Percentiles rank a stretch among this genome's conserved stretches.
phyloP scores from a whole-genome alignment of 2,888 invertebrate genomes.

The Malthinus seriepunctatus region DNA sequence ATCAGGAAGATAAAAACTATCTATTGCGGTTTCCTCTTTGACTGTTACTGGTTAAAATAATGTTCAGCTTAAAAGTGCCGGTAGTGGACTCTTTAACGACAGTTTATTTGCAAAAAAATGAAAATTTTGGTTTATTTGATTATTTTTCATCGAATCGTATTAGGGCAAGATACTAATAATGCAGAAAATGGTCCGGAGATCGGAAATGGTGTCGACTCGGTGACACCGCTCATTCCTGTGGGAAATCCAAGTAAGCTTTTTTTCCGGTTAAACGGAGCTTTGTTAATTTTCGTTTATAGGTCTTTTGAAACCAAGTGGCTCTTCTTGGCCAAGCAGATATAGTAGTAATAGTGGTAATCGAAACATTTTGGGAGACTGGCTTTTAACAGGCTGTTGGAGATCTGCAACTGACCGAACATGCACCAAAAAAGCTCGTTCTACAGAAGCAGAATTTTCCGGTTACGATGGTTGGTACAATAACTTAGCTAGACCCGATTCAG shows the following conservation, averaged over 20 bases:
- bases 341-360: slow-evolving; percentile 11
- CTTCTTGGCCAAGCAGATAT: slow-evolving; percentile 15
- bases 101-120: neutral
- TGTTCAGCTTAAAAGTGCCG: no score
- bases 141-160: neutral
- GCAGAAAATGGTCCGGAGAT: no score
- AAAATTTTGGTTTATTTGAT: neutral
- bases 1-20: slow-evolving; percentile 19
- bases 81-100: no score
- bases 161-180: neutral
- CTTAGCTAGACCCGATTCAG: slow-evolving; percentile 48
- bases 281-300: neutral
- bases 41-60: neutral
- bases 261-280: neutral
- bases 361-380: slow-evolving; percentile 19
- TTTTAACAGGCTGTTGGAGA: slow-evolving; percentile 23
- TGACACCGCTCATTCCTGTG: neutral
- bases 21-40: slow-evolving; percentile 22
- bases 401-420: neutral
- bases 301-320: slow-evolving; percentile 2
- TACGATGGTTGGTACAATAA: slow-evolving; percentile 56
- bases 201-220: no score
- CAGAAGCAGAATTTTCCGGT: slow-evolving; percentile 48
- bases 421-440: slow-evolving; percentile 5
- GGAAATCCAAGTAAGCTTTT: neutral